phyloP scores from a whole-genome alignment of 2,797 vertebrate species.

The Myoxocephalus aenaeus region DNA sequence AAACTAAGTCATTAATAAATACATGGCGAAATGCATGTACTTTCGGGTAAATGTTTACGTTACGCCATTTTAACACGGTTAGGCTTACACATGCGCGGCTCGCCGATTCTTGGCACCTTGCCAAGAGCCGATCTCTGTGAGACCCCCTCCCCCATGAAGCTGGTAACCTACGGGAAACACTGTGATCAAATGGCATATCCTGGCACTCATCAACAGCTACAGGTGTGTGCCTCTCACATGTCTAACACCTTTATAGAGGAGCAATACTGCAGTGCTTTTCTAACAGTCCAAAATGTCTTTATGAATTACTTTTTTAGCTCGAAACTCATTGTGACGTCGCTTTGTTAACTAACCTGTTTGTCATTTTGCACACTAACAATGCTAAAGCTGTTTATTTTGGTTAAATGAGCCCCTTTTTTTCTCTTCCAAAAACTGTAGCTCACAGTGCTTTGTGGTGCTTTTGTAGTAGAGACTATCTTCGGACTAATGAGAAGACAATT shows the following conservation, averaged over 20 bases:
- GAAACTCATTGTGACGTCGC: not conserved
- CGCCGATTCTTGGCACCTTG: no score
- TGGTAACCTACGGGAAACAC: no score
- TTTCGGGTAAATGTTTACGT: no score
- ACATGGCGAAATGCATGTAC: no score
- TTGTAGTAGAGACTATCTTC: not conserved
- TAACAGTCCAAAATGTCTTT: not conserved
- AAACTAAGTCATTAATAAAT: no score
- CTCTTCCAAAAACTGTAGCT: not conserved
- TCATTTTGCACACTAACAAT: slow-evolving; percentile 28
- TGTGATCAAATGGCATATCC: not conserved
- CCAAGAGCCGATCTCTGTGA: no score
- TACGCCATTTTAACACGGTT: no score
- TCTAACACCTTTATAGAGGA: not conserved
- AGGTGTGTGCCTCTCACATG: not conserved
- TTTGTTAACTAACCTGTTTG: slow-evolving; percentile 19
- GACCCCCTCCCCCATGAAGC: no score
- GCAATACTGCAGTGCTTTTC: not conserved
- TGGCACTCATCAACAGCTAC: not conserved
- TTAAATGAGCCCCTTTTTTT: not conserved
- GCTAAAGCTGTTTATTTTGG: slow-evolving; percentile 24
- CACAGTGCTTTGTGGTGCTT: not conserved
- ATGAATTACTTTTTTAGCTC: slow-evolving; percentile 19
- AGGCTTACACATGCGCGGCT: no score
- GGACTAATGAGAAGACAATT: slow-evolving; percentile 14